Percentiles rank a stretch among this genome's conserved stretches.
phyloP scores from a whole-genome alignment of 2,888 invertebrate species.

The Cremastinae sp. region DNA sequence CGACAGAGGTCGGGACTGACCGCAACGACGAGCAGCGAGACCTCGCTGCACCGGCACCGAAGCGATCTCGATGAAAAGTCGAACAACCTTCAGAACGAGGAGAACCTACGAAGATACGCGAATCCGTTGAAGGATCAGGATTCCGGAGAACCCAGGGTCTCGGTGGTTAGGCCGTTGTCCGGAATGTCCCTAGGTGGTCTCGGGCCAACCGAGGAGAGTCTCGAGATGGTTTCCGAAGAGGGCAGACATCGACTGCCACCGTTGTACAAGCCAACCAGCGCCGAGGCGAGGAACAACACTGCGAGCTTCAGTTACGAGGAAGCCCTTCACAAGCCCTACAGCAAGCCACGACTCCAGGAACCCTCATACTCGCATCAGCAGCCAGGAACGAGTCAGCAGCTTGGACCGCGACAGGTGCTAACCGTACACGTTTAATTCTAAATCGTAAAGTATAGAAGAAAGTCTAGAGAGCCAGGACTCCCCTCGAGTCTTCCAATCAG shows the following conservation, averaged over 20 bases:
- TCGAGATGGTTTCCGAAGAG: constrained; percentile 84
- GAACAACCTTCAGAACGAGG: constrained; percentile 95
- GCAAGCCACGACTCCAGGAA: constrained; percentile 77
- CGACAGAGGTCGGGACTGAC: constrained; percentile 76
- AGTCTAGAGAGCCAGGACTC: constrained; percentile 1
- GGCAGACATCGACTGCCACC: constrained; percentile 82
- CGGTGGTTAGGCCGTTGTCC: constrained; percentile 80
- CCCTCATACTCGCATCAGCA: constrained; percentile 75
- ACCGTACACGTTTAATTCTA: constrained; percentile 77
- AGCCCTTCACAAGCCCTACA: constrained; percentile 78
- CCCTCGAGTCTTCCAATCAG: constrained; percentile 15
- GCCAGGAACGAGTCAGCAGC: constrained; percentile 75
- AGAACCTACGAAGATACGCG: constrained; percentile 91
- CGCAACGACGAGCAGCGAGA: constrained; percentile 78
- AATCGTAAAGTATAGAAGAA: constrained; percentile 21
- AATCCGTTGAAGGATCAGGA: constrained; percentile 88
- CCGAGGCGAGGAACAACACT: constrained; percentile 92
- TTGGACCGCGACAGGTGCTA: constrained; percentile 76
- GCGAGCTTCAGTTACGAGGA: constrained; percentile 82
- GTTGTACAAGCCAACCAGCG: constrained; percentile 91
- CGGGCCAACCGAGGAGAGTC: constrained; percentile 83
- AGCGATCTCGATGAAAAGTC: constrained; percentile 90
- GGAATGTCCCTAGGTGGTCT: constrained; percentile 80
- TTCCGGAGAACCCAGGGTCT: constrained; percentile 82
- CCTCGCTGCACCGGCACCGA: constrained; percentile 82